Evolutionary conservation across 2,888 invertebrate genomes (phyloP).

Genomic region (Catocala sponsa): DNA sequence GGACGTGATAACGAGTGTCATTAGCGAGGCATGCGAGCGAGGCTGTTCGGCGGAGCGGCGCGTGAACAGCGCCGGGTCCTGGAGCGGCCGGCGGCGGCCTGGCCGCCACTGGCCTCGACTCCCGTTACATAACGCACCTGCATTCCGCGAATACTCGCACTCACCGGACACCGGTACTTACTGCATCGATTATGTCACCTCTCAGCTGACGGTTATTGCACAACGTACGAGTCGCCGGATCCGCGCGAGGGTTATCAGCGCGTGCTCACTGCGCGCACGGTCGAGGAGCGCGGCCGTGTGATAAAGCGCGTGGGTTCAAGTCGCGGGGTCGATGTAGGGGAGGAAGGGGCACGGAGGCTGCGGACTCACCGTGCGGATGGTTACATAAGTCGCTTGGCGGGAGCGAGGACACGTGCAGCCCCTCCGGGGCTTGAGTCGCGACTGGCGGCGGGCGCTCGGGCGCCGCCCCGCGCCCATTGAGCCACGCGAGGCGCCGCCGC

Average conservation of each 20-base stretch:
- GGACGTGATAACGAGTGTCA: conserved; percentile 48
- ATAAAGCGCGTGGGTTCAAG: conserved; percentile 48
- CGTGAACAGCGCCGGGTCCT: conserved; percentile 29
- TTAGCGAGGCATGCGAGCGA: conserved; percentile 50
- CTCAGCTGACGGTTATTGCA: conserved; percentile 79
- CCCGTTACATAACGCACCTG: conserved; percentile 84
- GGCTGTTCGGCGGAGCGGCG: conserved; percentile 48
- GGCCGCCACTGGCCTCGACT: conserved; percentile 28
- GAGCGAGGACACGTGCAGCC: conserved; percentile 81
- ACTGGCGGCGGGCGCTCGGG: conserved; percentile 75
- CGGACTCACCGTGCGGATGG: conserved; percentile 85
- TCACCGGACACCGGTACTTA: conserved; percentile 80
- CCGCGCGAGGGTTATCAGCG: conserved; percentile 62
- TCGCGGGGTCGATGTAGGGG: conserved; percentile 66
- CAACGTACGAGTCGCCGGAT: conserved; percentile 59
- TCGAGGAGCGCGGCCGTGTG: conserved; percentile 55
- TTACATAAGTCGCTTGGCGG: conserved; percentile 84
- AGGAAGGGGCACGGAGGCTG: conserved; percentile 80
- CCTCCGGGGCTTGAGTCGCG: conserved; percentile 83
- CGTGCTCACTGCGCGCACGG: conserved; percentile 50
- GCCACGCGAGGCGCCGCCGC: conserved; percentile 68
- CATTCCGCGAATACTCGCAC: conserved; percentile 70
- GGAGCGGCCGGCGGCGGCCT: conserved; percentile 16
- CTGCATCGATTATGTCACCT: conserved; percentile 86
- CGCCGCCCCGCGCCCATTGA: conserved; percentile 83